phyloP scores from a whole-genome alignment of 2,113 vertebrate genomes.

The Danio rerio region GRCz12tu NC_133194.1:44752001-44752500 shows the following conservation, averaged over 20 bases:
- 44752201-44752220: conserved; percentile 14
- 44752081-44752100: conserved; percentile 40
- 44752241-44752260: not conserved
- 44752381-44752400: too few species aligned
- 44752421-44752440: too few species aligned
- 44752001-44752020: conserved; percentile 51
- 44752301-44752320: too few species aligned
- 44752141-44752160: conserved; percentile 39
- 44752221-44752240: conserved; percentile 3
- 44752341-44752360: too few species aligned
- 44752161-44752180: conserved; percentile 28
- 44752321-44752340: too few species aligned
- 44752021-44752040: not conserved
- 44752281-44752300: too few species aligned
- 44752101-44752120: conserved; percentile 28
- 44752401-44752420: too few species aligned
- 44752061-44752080: conserved; percentile 27
- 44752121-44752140: conserved; percentile 38
- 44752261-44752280: too few species aligned
- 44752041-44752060: conserved; percentile 31
- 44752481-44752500: too few species aligned
- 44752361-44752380: too few species aligned
- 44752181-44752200: conserved; percentile 25
- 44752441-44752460: too few species aligned
- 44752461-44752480: too few species aligned